Conservation (phyloP, 2,888 invertebrate species). For the Drosophila quasianomalipes region DNA sequence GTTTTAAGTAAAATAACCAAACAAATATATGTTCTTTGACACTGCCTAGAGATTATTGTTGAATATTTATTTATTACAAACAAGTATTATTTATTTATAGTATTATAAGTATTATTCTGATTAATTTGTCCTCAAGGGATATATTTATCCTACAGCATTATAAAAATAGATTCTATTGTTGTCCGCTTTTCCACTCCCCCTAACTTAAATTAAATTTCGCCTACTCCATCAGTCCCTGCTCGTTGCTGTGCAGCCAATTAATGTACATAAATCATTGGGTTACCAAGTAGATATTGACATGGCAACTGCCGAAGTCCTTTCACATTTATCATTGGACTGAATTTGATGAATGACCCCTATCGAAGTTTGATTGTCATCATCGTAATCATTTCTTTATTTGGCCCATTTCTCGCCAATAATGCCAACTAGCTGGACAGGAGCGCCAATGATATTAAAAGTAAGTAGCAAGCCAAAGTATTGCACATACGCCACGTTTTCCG, state of each 20-base stretch:
- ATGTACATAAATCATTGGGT: constrained; percentile 31
- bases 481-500: constrained; percentile 34
- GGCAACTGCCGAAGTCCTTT: constrained; percentile 1
- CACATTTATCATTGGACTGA: constrained; percentile 24
- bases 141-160: background rate
- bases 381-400: constrained; percentile 21
- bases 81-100: background rate
- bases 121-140: background rate
- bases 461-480: constrained; percentile 34
- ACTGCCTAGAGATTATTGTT: background rate
- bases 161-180: background rate
- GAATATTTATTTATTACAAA: background rate
- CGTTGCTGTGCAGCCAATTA: background rate
- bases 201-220: background rate
- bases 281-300: constrained; percentile 1
- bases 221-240: background rate
- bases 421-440: constrained; percentile 11
- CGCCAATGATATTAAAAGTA: constrained; percentile 26
- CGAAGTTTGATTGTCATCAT: constrained; percentile 9
- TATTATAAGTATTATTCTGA: background rate
- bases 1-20: background rate
- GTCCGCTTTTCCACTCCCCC: background rate
- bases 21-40: background rate
- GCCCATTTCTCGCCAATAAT: background rate
- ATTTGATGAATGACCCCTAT: constrained; percentile 32